Conservation (phyloP, 2,113 vertebrate species). For the Myiozetetes cayanensis region DNA sequence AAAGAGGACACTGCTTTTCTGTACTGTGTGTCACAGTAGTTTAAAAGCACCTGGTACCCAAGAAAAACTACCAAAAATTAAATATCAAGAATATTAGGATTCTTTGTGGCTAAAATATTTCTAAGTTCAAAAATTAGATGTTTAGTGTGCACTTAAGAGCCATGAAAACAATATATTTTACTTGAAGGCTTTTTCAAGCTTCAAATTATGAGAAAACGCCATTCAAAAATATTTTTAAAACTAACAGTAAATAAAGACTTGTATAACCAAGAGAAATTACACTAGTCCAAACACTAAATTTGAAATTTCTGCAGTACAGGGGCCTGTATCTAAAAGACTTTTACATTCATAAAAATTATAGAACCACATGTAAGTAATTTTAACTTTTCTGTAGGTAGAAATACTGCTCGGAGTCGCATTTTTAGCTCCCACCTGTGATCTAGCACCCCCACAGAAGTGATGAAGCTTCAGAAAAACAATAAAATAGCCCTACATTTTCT, state of each 20-base stretch:
- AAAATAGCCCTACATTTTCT: background rate
- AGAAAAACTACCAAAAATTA: background rate
- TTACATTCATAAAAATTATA: background rate
- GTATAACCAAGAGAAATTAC: background rate
- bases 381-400: background rate
- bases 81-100: background rate
- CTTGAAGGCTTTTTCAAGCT: background rate
- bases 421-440: background rate
- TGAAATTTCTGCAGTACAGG: background rate
- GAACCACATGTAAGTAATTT: background rate
- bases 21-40: background rate
- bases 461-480: background rate
- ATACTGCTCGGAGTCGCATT: background rate
- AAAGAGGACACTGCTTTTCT: background rate
- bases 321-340: background rate
- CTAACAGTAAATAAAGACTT: background rate
- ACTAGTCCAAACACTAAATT: background rate
- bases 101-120: background rate
- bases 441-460: background rate
- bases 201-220: background rate
- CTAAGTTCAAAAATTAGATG: background rate
- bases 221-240: background rate
- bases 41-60: background rate
- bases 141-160: background rate
- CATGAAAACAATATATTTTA: background rate